Conservation (phyloP, 2,888 invertebrate genomes). For the Drosophila testacea region DNA sequence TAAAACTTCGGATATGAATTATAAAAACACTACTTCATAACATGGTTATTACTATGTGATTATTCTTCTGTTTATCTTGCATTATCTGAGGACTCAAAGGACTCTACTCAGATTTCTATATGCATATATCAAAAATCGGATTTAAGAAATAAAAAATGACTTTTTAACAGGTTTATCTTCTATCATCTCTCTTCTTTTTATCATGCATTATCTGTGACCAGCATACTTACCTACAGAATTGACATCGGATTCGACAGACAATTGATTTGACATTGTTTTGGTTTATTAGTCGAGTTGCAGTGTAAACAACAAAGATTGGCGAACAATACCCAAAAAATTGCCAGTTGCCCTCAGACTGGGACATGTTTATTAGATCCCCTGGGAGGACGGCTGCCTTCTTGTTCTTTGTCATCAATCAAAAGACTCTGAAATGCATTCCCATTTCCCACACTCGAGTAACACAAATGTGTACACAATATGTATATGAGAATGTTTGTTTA, state of each 20-base stretch:
- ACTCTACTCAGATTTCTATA: neutral
- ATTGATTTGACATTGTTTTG: constrained; percentile 64
- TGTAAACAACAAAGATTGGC: constrained; percentile 56
- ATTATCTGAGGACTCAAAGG: neutral
- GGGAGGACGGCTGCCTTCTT: constrained; percentile 46
- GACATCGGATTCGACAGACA: constrained; percentile 16
- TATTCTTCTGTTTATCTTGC: too few species aligned
- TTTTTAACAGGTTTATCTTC: neutral
- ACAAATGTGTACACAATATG: constrained; percentile 4
- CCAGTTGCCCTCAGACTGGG: constrained; percentile 27
- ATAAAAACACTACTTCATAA: too few species aligned
- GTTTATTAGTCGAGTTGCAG: constrained; percentile 47
- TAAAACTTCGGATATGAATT: neutral
- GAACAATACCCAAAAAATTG: constrained; percentile 44
- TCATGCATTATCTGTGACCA: neutral
- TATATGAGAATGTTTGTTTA: neutral
- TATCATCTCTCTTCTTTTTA: neutral
- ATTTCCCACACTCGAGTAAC: constrained; percentile 58
- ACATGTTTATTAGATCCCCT: constrained; percentile 77
- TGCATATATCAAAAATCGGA: neutral
- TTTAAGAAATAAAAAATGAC: neutral
- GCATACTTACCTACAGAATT: constrained; percentile 22
- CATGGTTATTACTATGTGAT: too few species aligned
- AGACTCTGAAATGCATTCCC: constrained; percentile 26
- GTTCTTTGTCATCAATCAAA: constrained; percentile 56